Conservation (phyloP, 2,797 vertebrate genomes). For the Catharus ustulatus region DNA sequence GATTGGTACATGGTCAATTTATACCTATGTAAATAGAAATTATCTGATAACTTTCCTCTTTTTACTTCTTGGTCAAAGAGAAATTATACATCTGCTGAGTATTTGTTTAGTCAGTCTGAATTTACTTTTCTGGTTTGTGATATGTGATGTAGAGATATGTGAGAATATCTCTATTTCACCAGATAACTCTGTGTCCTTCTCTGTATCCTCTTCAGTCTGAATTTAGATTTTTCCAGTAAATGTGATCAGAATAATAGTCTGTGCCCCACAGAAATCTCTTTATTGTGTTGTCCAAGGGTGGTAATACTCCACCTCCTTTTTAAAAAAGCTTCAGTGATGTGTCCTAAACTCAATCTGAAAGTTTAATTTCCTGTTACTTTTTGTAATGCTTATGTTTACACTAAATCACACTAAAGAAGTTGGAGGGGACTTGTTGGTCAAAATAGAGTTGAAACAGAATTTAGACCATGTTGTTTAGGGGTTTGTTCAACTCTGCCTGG, state of each 20-base stretch:
- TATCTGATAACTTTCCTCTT: not conserved
- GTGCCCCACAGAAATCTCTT: not conserved
- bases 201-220: not conserved
- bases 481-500: not conserved
- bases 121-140: not conserved
- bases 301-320: not conserved
- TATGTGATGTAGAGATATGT: too few species aligned
- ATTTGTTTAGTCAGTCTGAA: not conserved
- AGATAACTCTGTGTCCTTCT: not conserved
- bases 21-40: not conserved
- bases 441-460: not conserved
- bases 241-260: not conserved
- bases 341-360: not conserved
- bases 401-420: not conserved
- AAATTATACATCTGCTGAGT: not conserved
- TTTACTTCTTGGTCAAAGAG: not conserved
- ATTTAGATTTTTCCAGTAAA: not conserved
- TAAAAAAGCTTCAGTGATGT: not conserved
- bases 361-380: not conserved
- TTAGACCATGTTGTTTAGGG: not conserved
- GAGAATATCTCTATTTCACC: not conserved
- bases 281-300: not conserved
- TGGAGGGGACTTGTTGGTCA: not conserved
- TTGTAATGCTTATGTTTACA: not conserved
- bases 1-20: not conserved